phyloP scores from a whole-genome alignment of 2,113 vertebrate genomes.

The Ophthalmolycus amberensis region DNA sequence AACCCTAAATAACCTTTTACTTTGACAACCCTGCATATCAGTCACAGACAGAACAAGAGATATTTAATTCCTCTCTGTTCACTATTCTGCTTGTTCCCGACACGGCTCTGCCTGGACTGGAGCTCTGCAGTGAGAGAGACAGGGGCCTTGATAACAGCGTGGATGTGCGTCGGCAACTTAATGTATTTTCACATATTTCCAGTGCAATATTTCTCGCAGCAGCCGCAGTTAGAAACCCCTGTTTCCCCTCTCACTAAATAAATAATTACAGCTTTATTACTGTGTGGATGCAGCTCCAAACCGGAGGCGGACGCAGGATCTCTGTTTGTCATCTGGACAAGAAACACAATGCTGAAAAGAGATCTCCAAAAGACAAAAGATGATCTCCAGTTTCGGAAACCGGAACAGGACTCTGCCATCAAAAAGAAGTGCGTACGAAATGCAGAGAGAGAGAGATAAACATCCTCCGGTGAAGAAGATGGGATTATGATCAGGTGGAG shows the following conservation, averaged over 20 bases:
- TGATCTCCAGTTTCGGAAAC: constrained; percentile 5
- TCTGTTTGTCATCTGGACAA: constrained; percentile 29
- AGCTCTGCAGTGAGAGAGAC: constrained; percentile 14
- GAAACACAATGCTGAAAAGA: not conserved
- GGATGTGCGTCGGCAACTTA: constrained; percentile 30
- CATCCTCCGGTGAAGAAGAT: not conserved
- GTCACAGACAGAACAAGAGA: constrained; percentile 9
- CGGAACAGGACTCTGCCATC: not conserved
- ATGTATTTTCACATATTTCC: constrained; percentile 41
- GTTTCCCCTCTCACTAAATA: constrained; percentile 61
- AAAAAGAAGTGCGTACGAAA: not conserved
- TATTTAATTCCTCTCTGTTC: constrained; percentile 18
- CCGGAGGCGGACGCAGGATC: constrained; percentile 30
- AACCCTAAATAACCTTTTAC: not conserved
- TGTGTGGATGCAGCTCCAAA: constrained; percentile 21
- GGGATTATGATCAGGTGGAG: constrained; percentile 10
- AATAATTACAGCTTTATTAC: constrained; percentile 63
- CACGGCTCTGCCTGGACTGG: constrained; percentile 26
- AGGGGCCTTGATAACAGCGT: constrained; percentile 32
- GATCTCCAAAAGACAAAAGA: constrained; percentile 6
- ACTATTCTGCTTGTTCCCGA: constrained; percentile 25
- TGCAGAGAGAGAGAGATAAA: not conserved
- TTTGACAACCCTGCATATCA: not conserved
- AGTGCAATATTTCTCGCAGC: constrained; percentile 30
- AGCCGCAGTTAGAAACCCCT: constrained; percentile 39